These are phyloP conservation scores for Polyommatus icarus DNA, from an alignment of 2,888 invertebrate species.

Conservation along the genomic window DNA sequence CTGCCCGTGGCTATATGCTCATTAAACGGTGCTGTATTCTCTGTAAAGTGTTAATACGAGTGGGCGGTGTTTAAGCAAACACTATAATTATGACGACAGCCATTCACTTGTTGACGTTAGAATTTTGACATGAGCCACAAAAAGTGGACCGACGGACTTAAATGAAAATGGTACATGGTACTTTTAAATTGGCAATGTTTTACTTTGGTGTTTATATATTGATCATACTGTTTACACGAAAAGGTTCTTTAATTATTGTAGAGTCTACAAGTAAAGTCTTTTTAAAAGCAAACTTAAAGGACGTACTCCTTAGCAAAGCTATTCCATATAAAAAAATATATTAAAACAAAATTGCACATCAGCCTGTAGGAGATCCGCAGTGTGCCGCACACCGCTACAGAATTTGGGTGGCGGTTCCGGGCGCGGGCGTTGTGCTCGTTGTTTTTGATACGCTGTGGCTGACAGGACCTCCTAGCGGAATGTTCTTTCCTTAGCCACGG, in stretches of 20 bases:
- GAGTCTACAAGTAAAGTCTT: too few relatives aligned
- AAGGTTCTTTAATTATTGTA: too few relatives aligned
- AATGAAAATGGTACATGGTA: not conserved
- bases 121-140: slow-evolving; percentile 14
- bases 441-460: slow-evolving; percentile 17
- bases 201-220: too few relatives aligned
- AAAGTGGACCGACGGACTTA: not conserved
- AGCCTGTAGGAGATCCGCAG: not conserved
- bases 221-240: too few relatives aligned
- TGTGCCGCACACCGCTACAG: slow-evolving; percentile 23
- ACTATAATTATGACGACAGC: slow-evolving; percentile 14
- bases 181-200: too few relatives aligned
- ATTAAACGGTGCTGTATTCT: slow-evolving; percentile 17
- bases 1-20: slow-evolving; percentile 20
- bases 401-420: slow-evolving; percentile 24
- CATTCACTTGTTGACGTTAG: slow-evolving; percentile 19
- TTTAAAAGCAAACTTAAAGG: too few relatives aligned
- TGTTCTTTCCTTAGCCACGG: not conserved
- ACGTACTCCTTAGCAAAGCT: too few relatives aligned
- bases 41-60: slow-evolving; percentile 19
- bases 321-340: too few relatives aligned
- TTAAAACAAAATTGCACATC: not conserved
- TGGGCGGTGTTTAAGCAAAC: slow-evolving; percentile 6
- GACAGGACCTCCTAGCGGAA: slow-evolving; percentile 17
- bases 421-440: slow-evolving; percentile 4